Conservation (phyloP, 2,888 invertebrate species). For the Himalopsyche anomala region DNA sequence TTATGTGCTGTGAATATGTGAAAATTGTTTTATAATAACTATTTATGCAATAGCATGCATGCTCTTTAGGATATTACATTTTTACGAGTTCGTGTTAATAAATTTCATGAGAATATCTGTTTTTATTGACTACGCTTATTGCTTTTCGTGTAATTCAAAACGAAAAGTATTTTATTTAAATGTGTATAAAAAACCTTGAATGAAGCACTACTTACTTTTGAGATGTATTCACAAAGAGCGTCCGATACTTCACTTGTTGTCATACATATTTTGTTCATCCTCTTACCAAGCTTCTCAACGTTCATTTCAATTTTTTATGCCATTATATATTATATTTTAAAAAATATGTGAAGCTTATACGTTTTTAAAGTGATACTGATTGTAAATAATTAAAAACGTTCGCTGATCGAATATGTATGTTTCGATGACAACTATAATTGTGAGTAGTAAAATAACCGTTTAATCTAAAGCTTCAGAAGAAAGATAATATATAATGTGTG, state of each 20-base stretch:
- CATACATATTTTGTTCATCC: constrained; percentile 22
- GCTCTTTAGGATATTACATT: not conserved
- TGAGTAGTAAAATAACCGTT: too few relatives aligned
- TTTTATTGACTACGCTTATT: constrained; percentile 12
- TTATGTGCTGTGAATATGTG: not conserved
- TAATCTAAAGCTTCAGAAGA: too few relatives aligned
- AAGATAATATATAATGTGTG: too few relatives aligned
- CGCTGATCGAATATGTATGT: too few relatives aligned
- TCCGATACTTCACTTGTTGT: constrained; percentile 20
- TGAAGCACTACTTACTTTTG: not conserved
- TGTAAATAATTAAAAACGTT: too few relatives aligned
- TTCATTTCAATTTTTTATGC: too few relatives aligned
- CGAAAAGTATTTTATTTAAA: constrained; percentile 16
- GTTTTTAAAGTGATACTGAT: too few relatives aligned
- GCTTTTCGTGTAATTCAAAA: constrained; percentile 25
- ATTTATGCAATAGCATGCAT: not conserved
- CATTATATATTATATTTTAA: too few relatives aligned
- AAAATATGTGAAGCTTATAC: too few relatives aligned
- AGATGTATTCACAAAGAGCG: not conserved
- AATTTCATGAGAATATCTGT: constrained; percentile 14
- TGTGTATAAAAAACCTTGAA: constrained; percentile 34
- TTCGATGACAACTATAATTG: too few relatives aligned
- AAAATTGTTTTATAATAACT: constrained; percentile 6
- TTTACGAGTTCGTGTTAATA: not conserved
- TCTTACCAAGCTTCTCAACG: not conserved